phyloP scores from a whole-genome alignment of 1,140 invertebrate genomes.

The Belonocnema kinseyi region DNA sequence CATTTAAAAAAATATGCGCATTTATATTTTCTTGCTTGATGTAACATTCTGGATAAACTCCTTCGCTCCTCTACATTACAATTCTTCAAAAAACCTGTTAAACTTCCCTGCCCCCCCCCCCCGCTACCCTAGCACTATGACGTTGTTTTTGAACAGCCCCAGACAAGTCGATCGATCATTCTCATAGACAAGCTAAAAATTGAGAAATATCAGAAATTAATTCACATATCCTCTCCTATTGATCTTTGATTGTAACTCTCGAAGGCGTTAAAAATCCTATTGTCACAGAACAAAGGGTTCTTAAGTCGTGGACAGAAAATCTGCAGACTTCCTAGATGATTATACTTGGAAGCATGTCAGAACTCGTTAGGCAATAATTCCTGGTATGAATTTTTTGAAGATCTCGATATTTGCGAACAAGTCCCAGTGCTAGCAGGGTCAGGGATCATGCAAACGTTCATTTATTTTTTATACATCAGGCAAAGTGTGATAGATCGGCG shows the following conservation, averaged over 20 bases:
- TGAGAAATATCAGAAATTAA: background rate
- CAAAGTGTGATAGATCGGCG: conserved; percentile 60
- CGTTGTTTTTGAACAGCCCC: too few species aligned
- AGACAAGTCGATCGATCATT: too few species aligned
- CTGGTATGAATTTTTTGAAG: background rate
- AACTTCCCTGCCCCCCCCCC: too few species aligned
- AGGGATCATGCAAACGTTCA: conserved; percentile 17
- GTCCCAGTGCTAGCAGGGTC: conserved; percentile 13
- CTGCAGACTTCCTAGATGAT: background rate
- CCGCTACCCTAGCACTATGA: too few species aligned
- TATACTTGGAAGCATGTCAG: background rate
- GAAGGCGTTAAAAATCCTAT: background rate
- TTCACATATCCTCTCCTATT: background rate
- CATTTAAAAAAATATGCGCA: too few species aligned
- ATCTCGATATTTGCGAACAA: background rate
- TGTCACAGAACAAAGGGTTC: background rate
- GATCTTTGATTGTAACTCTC: background rate
- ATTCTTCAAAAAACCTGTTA: too few species aligned
- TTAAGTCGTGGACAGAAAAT: background rate
- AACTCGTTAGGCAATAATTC: background rate
- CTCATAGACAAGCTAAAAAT: background rate
- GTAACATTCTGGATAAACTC: too few species aligned
- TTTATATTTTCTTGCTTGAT: too few species aligned
- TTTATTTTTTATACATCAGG: conserved; percentile 17
- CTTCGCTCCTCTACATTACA: too few species aligned